Evolutionary conservation across 2,888 invertebrate genomes (phyloP), one percentile per base, ranked within the genome.

Genomic region (Leucoptera coffeella): DNA sequence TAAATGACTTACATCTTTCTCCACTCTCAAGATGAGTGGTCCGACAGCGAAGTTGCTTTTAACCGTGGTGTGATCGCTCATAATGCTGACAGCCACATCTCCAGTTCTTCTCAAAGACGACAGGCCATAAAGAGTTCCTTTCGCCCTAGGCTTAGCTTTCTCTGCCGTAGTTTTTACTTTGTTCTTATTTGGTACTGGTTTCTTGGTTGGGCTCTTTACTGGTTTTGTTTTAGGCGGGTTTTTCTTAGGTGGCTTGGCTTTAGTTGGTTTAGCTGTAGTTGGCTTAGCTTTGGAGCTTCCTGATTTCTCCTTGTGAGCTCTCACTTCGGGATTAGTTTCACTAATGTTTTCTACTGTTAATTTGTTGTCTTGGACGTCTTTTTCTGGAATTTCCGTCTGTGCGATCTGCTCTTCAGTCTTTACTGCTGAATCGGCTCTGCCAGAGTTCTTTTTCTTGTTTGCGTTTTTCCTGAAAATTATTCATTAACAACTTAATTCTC

Each of bases 21-120:
- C 84, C 1, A 85, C 89, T 55, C 84, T 80, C 33, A 90, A 57
- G 13, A 82, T 79, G 23, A 90, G 56, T 0, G 89, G 89, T 26
- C 89, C 89, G 30, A 90, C 61, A 12, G 81, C 77, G 47, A 90
- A 89, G 51, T 83, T 85, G 28, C 85, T 85, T 45, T 82, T 85
- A 22, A 90, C 83, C 28, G 85, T 88, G 3, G 88, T 88, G 42
- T 86, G 82, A 42, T 84, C 78, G 26, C 80, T 73, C 78, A 82
- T 79, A 51, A 86, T 82, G 48, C 80, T 84, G 24, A 89, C 86
- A 28, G 77, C 76, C 5, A 89, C 89, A 45, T 89, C 87, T 21
- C 87, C 88, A 25, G 79, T 80, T 41, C 89, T 75, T 45, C 80
- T 80, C 41, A 90, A 55, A 9, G 87, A 81, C 9, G 89, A 83